Percentiles rank a stretch among this genome's conserved stretches.
These are phyloP conservation scores for Neoaliturus tenellus DNA, from an alignment of 2,888 invertebrate genomes.

Conservation along the genomic window DNA sequence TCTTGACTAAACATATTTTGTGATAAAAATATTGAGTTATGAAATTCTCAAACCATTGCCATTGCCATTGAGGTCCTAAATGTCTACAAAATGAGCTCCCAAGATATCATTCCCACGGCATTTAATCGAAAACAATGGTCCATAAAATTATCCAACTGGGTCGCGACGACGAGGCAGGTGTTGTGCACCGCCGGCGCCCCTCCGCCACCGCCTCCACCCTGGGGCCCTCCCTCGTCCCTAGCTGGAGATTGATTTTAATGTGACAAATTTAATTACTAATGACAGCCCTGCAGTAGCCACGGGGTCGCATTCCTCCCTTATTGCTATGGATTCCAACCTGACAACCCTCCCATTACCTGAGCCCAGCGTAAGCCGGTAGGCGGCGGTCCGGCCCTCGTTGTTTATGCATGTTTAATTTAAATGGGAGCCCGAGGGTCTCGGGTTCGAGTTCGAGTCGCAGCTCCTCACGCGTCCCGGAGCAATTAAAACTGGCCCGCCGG, in stretches of 20 bases:
- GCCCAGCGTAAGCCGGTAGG: constrained; percentile 19
- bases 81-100: neutral
- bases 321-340: neutral
- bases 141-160: neutral
- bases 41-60: too few relatives aligned
- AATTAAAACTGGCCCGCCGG: constrained; percentile 30
- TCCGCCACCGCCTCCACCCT: neutral
- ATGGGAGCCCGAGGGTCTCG: neutral
- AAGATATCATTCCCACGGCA: neutral
- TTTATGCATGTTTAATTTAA: constrained; percentile 35
- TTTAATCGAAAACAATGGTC: neutral
- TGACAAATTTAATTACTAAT: constrained; percentile 35
- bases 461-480: neutral
- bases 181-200: neutral
- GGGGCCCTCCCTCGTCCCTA: too few relatives aligned
- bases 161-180: neutral
- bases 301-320: constrained; percentile 7
- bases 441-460: neutral
- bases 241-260: constrained; percentile 21
- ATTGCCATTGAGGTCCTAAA: too few relatives aligned
- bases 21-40: too few relatives aligned
- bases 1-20: too few relatives aligned
- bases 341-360: constrained; percentile 1
- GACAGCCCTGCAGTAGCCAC: neutral
- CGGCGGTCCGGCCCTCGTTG: constrained; percentile 5